Evolutionary conservation across 2,888 invertebrate genomes (phyloP), one percentile per base, ranked within the genome.

Genomic region (Nematopogon swammerdamellus): DNA sequence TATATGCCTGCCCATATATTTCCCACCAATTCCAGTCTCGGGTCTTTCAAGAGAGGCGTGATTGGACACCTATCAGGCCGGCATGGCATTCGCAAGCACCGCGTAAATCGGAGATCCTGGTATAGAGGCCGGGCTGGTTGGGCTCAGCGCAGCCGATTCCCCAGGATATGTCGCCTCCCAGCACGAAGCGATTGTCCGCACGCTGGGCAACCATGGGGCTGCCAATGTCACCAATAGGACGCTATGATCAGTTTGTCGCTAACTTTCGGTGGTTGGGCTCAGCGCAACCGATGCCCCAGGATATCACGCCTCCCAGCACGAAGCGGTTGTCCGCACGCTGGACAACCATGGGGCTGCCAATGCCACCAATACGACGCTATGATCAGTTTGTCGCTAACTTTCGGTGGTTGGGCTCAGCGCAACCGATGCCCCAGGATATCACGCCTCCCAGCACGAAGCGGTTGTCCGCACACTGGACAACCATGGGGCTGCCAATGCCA

Each of bases 401-500:
- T n/a, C n/a, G 93, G 63, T 93, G 93, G 72, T 92, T 93, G 14
- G 92, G 91, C 63, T 91, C 92, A 8, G 93, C 93, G 61, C 95
- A 95, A 6, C 94, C 94, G 49, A 85, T 85, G 46, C 95, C 95
- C 95, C 95, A 95, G 10, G 92, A 93, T n/a, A n/a, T n/a, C n/a
- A n/a, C n/a, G n/a, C n/a, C n/a, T n/a, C n/a, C n/a, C n/a, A n/a
- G n/a, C n/a, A 92, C 83, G 82, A 92, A 95, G 48, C 93, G 81
- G 56, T 86, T 88, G 66, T 93, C 93, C 8, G 85, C 82, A 17
- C 93, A 80, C 61, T 91, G 91, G 17, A 94, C 85, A 29, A 93
- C 93, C 90, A 94, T 89, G 0, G 95, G 95, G 0, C 95, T 95
- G 2, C 95, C 95, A 44, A 92, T 93, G 73, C 95, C 95, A 51